A percentile compares a stretch with the other conserved stretches of the same genome.
Evolutionary conservation across 1,140 invertebrate species (phyloP).

Genomic region (Atta colombica): DNA sequence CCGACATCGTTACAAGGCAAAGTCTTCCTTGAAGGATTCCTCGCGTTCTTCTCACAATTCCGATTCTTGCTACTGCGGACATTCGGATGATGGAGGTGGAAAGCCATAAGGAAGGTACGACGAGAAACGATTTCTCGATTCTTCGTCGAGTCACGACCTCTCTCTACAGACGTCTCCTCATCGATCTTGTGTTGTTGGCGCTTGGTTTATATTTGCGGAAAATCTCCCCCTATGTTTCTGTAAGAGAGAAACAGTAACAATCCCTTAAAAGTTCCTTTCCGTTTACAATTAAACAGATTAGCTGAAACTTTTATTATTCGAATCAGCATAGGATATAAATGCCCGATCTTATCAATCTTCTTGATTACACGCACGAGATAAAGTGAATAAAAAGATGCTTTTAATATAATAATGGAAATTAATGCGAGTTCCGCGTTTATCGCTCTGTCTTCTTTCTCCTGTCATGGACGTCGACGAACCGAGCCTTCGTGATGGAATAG

Average conservation of each 20-base stretch:
- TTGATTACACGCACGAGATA: constrained; percentile 34
- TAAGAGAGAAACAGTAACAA: constrained; percentile 7
- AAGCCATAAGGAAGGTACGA: constrained; percentile 57
- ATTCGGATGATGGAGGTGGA: constrained; percentile 45
- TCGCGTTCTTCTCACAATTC: constrained; percentile 40
- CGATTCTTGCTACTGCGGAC: constrained; percentile 30
- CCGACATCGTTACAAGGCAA: not conserved
- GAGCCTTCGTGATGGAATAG: constrained; percentile 42
- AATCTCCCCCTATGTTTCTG: not conserved
- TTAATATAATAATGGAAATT: constrained; percentile 51
- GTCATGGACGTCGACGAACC: constrained; percentile 31
- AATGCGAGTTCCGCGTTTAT: constrained; percentile 40
- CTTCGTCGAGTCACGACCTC: constrained; percentile 54
- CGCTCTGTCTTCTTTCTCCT: constrained; percentile 19
- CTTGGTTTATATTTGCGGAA: constrained; percentile 37
- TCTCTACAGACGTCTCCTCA: constrained; percentile 25
- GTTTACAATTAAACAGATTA: not conserved
- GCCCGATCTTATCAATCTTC: constrained; percentile 31
- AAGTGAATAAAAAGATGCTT: constrained; percentile 22
- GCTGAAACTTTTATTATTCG: constrained; percentile 13
- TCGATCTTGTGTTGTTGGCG: constrained; percentile 45
- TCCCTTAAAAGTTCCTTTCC: constrained; percentile 26
- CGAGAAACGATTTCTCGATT: constrained; percentile 53
- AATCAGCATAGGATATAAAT: not conserved
- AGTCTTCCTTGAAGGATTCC: constrained; percentile 9